phyloP scores from a whole-genome alignment of 2,888 invertebrate genomes.

The Megalurothrips usitatus region DNA sequence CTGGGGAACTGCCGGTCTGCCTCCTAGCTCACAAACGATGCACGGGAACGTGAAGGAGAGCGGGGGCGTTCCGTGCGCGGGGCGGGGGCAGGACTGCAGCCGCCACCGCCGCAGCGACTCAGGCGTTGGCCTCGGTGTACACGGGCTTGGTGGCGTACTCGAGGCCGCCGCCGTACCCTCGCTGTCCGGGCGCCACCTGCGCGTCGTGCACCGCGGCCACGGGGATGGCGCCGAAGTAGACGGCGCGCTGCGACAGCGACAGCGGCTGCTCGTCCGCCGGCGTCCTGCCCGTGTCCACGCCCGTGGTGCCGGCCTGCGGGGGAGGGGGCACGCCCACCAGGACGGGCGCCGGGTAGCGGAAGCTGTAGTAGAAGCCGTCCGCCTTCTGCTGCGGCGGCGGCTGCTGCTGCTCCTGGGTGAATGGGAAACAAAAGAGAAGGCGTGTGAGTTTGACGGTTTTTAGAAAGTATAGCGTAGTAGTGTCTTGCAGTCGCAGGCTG shows the following conservation, averaged over 20 bases:
- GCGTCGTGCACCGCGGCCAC: slow-evolving; percentile 45
- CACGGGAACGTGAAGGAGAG: too few species aligned
- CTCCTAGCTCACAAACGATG: too few species aligned
- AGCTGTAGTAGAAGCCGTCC: slow-evolving; percentile 65
- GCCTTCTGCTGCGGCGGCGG: background rate
- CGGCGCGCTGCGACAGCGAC: slow-evolving; percentile 38
- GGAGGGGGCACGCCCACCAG: slow-evolving; percentile 34
- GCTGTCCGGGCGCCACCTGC: slow-evolving; percentile 42
- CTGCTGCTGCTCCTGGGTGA: background rate
- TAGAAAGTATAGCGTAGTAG: background rate
- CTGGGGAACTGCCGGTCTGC: too few species aligned
- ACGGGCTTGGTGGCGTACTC: slow-evolving; percentile 6
- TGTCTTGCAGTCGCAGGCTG: too few species aligned
- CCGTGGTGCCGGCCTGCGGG: slow-evolving; percentile 42
- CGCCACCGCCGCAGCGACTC: background rate
- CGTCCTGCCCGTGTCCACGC: slow-evolving; percentile 45
- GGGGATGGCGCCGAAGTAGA: slow-evolving; percentile 41
- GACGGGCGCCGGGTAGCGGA: slow-evolving; percentile 59
- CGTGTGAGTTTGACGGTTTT: background rate
- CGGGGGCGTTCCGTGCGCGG: too few species aligned
- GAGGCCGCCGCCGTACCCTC: slow-evolving; percentile 35
- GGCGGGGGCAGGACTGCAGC: background rate
- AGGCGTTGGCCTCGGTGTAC: background rate
- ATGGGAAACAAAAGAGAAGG: background rate
- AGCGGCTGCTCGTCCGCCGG: slow-evolving; percentile 31